Evolutionary conservation across 2,888 invertebrate species (phyloP).

Genomic region (Ormyrus rosae): DNA sequence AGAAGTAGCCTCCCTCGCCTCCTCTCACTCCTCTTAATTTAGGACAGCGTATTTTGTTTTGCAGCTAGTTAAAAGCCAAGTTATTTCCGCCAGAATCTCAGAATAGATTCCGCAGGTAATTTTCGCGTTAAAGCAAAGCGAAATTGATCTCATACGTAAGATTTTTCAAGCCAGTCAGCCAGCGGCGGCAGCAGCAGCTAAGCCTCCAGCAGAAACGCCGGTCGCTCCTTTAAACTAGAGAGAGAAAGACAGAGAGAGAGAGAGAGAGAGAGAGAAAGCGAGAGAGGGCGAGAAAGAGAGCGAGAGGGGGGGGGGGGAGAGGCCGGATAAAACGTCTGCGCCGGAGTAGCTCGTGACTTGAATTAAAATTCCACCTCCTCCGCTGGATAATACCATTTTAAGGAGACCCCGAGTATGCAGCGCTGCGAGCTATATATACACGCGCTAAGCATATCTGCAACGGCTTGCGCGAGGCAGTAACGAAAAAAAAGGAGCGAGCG

Average conservation of each 20-base stretch:
- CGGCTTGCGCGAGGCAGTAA: no score
- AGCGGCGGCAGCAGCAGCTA: background rate
- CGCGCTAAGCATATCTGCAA: no score
- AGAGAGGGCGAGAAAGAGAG: no score
- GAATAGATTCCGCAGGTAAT: slow-evolving; percentile 14
- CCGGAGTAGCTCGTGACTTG: slow-evolving; percentile 45
- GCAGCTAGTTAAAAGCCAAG: background rate
- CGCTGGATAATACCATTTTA: slow-evolving; percentile 40
- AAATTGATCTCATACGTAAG: slow-evolving; percentile 29
- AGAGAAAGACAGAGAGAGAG: no score
- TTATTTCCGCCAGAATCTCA: slow-evolving; percentile 1
- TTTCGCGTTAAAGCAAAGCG: slow-evolving; percentile 14
- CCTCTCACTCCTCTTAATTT: no score
- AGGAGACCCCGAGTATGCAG: background rate
- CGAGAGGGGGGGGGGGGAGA: background rate
- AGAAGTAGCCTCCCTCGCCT: no score
- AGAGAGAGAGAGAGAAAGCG: no score
- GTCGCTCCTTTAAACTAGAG: background rate
- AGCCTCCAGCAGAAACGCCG: background rate
- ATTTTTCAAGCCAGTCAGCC: slow-evolving; percentile 34
- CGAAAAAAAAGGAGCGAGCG: no score
- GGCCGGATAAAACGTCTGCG: slow-evolving; percentile 34
- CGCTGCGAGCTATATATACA: no score
- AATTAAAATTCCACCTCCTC: slow-evolving; percentile 49
- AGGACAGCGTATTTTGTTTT: no score